phyloP scores from a whole-genome alignment of 2,797 vertebrate genomes.

The Scyliorhinus canicula region DNA sequence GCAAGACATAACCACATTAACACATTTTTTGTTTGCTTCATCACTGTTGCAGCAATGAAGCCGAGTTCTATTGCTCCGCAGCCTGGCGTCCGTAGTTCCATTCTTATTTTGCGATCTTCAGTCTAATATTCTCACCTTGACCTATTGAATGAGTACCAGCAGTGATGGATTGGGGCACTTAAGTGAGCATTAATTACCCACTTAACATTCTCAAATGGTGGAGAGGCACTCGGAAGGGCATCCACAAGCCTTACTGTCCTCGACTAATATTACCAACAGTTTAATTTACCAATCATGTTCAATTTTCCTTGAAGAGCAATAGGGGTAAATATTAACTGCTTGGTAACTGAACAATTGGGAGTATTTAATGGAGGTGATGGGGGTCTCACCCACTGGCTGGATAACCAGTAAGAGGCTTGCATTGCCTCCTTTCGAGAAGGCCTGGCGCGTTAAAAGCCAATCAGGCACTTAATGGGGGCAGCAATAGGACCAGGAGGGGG shows the following conservation, averaged over 20 bases:
- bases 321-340: background rate
- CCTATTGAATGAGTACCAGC: too few relatives aligned
- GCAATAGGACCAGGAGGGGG: too few relatives aligned
- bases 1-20: background rate
- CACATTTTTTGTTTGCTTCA: background rate
- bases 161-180: too few relatives aligned
- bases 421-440: background rate
- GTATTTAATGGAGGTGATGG: background rate
- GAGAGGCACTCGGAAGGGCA: too few relatives aligned
- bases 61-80: background rate
- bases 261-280: background rate
- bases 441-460: background rate
- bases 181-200: too few relatives aligned
- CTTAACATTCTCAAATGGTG: too few relatives aligned
- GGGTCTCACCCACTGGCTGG: background rate
- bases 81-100: background rate
- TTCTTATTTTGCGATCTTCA: background rate
- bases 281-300: background rate
- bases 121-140: too few relatives aligned
- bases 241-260: too few relatives aligned
- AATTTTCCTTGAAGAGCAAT: background rate
- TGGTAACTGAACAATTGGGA: background rate
- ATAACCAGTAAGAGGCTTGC: too few relatives aligned
- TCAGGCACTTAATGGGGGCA: background rate
- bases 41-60: background rate